Evolutionary conservation across 2,888 invertebrate genomes (phyloP).

Genomic region (Oscheius sp.): DNA sequence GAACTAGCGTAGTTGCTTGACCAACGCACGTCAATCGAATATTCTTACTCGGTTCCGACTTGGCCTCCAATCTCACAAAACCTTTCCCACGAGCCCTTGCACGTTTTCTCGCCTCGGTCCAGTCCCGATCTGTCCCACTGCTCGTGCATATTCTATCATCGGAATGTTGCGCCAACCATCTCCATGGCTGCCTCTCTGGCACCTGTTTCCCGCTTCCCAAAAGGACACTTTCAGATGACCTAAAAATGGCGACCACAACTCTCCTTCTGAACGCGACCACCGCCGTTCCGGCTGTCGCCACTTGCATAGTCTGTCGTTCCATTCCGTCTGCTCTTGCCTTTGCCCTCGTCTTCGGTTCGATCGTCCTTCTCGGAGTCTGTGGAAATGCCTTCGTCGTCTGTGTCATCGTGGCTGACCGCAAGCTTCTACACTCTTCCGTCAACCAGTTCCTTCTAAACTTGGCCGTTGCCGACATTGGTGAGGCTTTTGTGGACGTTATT

Average conservation of each 20-base stretch:
- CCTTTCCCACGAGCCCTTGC: not conserved
- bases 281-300: not conserved
- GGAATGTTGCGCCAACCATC: constrained; percentile 32
- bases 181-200: constrained; percentile 18
- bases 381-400: constrained; percentile 62
- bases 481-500: not conserved
- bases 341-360: constrained; percentile 38
- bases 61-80: no score
- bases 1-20: no score
- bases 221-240: not conserved
- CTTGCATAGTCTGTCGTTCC: constrained; percentile 23
- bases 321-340: constrained; percentile 18
- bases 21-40: no score
- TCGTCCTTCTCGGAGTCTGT: constrained; percentile 56
- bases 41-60: no score
- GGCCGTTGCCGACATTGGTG: constrained; percentile 60
- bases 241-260: not conserved
- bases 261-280: not conserved
- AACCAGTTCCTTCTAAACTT: constrained; percentile 64
- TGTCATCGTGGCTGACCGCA: constrained; percentile 57
- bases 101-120: not conserved
- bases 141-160: constrained; percentile 4
- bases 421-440: constrained; percentile 58
- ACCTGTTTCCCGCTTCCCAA: not conserved
- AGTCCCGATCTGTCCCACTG: not conserved